A percentile compares a stretch with the other conserved stretches of the same genome.
Conservation (phyloP, 2,797 vertebrate species). For the Myoxocephalus aenaeus region DNA sequence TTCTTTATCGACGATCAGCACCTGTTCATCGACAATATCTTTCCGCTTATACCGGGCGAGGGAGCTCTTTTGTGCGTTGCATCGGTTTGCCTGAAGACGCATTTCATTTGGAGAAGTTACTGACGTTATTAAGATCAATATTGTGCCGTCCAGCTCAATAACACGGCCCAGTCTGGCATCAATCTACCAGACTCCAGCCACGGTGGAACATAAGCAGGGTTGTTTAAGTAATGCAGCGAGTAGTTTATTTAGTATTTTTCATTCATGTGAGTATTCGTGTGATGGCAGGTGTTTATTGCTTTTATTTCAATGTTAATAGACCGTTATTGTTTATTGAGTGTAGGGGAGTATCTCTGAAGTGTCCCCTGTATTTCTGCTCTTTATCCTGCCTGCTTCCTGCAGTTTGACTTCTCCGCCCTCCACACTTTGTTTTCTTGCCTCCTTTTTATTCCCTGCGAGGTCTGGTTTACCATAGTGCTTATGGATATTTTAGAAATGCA, state of each 20-base stretch:
- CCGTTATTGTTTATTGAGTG: slow-evolving; percentile 80
- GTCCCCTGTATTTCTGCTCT: slow-evolving; percentile 48
- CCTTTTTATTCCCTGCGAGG: slow-evolving; percentile 20
- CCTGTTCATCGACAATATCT: slow-evolving; percentile 28
- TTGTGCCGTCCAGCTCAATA: slow-evolving; percentile 50
- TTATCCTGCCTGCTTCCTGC: slow-evolving; percentile 40
- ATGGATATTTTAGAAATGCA: slow-evolving; percentile 52
- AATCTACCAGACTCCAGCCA: slow-evolving; percentile 34
- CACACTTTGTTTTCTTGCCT: slow-evolving; percentile 6
- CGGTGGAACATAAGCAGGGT: slow-evolving; percentile 47
- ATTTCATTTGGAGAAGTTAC: slow-evolving; percentile 58
- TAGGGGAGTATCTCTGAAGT: slow-evolving; percentile 63
- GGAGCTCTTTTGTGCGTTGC: slow-evolving; percentile 19
- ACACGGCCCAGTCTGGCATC: slow-evolving; percentile 42
- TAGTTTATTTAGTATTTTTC: slow-evolving; percentile 19
- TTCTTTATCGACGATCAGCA: slow-evolving; percentile 8
- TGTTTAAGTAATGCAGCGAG: slow-evolving; percentile 53
- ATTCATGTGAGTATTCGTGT: slow-evolving; percentile 54
- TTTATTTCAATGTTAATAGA: slow-evolving; percentile 78
- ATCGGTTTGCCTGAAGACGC: slow-evolving; percentile 40
- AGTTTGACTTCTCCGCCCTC: slow-evolving; percentile 41
- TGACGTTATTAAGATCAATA: slow-evolving; percentile 60
- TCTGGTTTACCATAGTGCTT: slow-evolving; percentile 20
- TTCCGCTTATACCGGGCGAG: background rate
- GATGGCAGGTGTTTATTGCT: slow-evolving; percentile 70